Evolutionary conservation across 2,797 vertebrate genomes (phyloP).

Genomic region (Premnoplex brunnescens): DNA sequence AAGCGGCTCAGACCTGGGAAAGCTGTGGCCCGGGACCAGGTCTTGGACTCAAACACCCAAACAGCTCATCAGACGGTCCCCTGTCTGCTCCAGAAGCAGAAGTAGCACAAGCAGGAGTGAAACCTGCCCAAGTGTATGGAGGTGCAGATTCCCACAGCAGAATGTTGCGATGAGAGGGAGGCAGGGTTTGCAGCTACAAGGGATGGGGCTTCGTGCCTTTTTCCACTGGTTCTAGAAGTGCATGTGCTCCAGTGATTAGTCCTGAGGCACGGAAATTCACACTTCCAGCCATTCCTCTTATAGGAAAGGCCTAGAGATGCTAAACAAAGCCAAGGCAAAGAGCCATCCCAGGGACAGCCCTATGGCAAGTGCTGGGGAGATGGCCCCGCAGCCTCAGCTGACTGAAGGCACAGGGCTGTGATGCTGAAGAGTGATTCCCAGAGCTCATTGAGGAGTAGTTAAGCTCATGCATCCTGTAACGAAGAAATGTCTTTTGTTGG

Average conservation of each 20-base stretch:
- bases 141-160: background rate
- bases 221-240: background rate
- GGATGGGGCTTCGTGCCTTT: background rate
- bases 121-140: background rate
- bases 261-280: background rate
- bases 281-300: background rate
- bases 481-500: background rate
- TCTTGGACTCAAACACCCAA: background rate
- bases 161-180: background rate
- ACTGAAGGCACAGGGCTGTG: background rate
- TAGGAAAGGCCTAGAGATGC: background rate
- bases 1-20: background rate
- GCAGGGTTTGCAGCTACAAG: background rate
- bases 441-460: background rate
- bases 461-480: background rate
- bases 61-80: background rate
- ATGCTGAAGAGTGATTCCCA: background rate
- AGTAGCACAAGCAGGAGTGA: background rate
- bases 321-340: background rate
- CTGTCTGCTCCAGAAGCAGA: background rate
- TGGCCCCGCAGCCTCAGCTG: accelerated
- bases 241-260: accelerated
- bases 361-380: background rate
- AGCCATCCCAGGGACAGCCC: background rate
- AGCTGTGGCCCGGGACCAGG: background rate